Conservation (phyloP, 2,113 vertebrate genomes). For the Pedetes capensis region DNA sequence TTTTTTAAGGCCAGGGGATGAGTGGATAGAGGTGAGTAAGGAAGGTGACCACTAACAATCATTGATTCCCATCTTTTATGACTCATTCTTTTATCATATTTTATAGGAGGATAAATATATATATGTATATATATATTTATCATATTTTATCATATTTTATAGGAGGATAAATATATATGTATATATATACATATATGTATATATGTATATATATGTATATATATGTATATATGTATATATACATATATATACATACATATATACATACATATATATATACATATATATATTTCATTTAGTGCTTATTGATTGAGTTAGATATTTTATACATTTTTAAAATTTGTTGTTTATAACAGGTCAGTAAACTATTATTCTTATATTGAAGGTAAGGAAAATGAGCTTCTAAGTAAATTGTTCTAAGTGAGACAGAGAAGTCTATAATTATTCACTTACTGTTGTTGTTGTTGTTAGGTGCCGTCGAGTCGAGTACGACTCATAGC, state of each 20-base stretch:
- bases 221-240: no score
- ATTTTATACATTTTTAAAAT: neutral
- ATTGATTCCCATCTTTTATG: neutral
- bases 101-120: neutral
- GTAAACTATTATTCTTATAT: neutral
- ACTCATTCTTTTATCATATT: neutral
- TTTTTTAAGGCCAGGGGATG: neutral
- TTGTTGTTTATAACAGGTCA: neutral
- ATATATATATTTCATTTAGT: neutral
- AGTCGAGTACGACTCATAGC: no score
- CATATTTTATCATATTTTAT: neutral
- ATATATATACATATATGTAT: no score
- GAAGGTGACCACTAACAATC: neutral
- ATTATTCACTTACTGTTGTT: no score
- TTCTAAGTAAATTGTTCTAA: neutral
- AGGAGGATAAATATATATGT: neutral
- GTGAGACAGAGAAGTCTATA: neutral
- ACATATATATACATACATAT: no score
- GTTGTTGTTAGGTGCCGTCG: no score
- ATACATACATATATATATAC: no score
- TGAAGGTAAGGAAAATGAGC: conserved; percentile 22
- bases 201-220: no score
- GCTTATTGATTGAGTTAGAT: neutral
- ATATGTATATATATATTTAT: no score
- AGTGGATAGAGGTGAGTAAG: neutral